phyloP scores from a whole-genome alignment of 2,888 invertebrate genomes.

The Tachina fera region DNA sequence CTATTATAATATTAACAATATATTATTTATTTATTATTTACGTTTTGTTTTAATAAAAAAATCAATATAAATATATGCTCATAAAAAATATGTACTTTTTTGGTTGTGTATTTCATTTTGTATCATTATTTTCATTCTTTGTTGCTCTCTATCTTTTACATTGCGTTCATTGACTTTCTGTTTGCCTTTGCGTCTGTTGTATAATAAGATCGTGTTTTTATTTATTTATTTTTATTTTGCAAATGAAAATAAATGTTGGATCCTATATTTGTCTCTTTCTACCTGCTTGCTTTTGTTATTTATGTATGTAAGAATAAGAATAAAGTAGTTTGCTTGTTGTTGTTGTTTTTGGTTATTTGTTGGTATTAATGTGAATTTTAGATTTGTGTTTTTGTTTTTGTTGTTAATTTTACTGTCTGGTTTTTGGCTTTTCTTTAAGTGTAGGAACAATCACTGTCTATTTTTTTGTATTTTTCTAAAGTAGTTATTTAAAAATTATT shows the following conservation, averaged over 20 bases:
- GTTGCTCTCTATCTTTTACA: constrained; percentile 41
- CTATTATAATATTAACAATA: constrained; percentile 66
- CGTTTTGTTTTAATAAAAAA: constrained; percentile 57
- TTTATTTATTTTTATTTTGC: constrained; percentile 23
- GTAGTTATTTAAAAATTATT: constrained; percentile 57
- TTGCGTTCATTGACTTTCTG: neutral
- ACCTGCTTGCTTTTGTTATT: constrained; percentile 59
- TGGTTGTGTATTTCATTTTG: constrained; percentile 50
- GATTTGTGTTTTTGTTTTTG: constrained; percentile 31
- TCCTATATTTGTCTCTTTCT: constrained; percentile 70
- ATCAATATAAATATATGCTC: constrained; percentile 73
- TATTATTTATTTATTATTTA: constrained; percentile 42
- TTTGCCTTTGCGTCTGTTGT: constrained; percentile 3
- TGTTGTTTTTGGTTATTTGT: constrained; percentile 48
- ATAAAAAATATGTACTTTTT: constrained; percentile 71
- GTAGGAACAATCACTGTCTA: constrained; percentile 78
- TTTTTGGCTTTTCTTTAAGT: constrained; percentile 73
- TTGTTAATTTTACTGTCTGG: constrained; percentile 33
- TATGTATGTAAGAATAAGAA: constrained; percentile 52
- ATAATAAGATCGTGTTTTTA: constrained; percentile 4
- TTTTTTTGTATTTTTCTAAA: constrained; percentile 65
- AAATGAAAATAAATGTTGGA: constrained; percentile 49
- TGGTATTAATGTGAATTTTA: constrained; percentile 61
- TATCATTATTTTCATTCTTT: constrained; percentile 62
- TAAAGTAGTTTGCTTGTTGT: constrained; percentile 71